Evolutionary conservation across 2,888 invertebrate species (phyloP), one percentile per base, ranked within the genome.

Genomic region (Psylliodes chrysocephalus): DNA sequence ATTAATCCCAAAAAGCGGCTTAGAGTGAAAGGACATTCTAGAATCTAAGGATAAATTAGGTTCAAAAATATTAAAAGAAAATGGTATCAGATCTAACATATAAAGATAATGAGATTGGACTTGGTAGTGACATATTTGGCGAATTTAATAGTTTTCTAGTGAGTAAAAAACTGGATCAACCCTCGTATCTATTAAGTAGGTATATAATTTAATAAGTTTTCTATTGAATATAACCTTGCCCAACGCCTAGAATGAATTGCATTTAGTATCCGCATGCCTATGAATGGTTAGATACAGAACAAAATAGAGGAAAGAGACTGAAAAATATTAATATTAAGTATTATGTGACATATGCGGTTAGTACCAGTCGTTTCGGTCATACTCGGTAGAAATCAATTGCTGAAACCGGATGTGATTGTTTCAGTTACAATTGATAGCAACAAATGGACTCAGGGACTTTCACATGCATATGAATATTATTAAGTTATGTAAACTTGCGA

Each of bases 331-430:
- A n/a, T n/a, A n/a, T n/a, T n/a, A n/a, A n/a, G n/a, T 19, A 22
- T 15, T 18, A 40, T 22, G 49, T 40, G 40, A 38, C 38, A 49
- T 59, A 59, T 59, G 49, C 38, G 14, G n/a, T 46, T 46, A 25
- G 46, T 25, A n/a, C n/a, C n/a, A n/a, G 35, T 10, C 10, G 46
- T 49, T 49, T 51, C 51, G 59, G 42, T 2, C 28, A 28, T 18
- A 49, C 28, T 59, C 49, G 38, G 49, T 59, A 59, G 49, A 59
- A 51, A 59, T 59, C 49, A 59, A 28, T 59, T 59, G 40, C 17
- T 59, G 40, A 49, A 46, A 51, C 59, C 49, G 59, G 59, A 51
- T 40, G 59, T 51, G 49, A 59, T 59, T 49, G 59, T 59, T 59
- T 59, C 59, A 49, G 59, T 59, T 59, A 59, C 49, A 57, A 49